Base-by-base conservation (phyloP, 2,888 invertebrate species). In the Dryocosmus kuriphilus region DNA sequence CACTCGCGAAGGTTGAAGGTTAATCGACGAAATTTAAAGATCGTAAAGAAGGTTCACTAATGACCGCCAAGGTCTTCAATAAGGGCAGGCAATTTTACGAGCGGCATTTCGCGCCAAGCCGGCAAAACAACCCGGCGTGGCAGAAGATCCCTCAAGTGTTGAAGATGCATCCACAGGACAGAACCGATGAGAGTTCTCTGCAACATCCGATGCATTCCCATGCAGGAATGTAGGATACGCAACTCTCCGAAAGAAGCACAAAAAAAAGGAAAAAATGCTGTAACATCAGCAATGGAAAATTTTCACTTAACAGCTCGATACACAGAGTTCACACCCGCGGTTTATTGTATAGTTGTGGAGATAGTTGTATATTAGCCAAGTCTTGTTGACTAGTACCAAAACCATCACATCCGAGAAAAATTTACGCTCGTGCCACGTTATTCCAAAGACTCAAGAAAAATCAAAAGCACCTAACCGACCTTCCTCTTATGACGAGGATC, bases 151-250 rank as follows among this genome's bases (percentile, higher is more conserved):
- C 41, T 38, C 73, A 51, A 73, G 46, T 41, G 71, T 41, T 61
- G 55, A 22, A 74, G 38, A 75, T 30, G 51, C 73, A n/a, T 57
- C 55, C 38, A 74, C 65, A 61, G 77, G 78, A 78, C 65, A 61
- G 77, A 77, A 78, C 78, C 79, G 77, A 75, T 81, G 81, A 81
- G 78, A 80, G 79, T 77, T 78, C 74, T 76, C 77, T 75, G 77
- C 79, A 79, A 65, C 46, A 73, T 78, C 35, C 32, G 55, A 77
- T 80, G 76, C 76, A 79, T 81, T 81, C 81, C 78, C 78, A 78
- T 80, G 77, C 75, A 78, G 77, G 81, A 81, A 81, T 81, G 78
- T 60, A 27, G 61, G 75, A 46, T 67, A n/a, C 27, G 30, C 46
- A 24, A 9, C 67, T 67, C 46, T 27, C 46, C 46, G 74, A 75